Conservation (phyloP, 2,113 vertebrate species). For the Gracilinanus agilis region DNA sequence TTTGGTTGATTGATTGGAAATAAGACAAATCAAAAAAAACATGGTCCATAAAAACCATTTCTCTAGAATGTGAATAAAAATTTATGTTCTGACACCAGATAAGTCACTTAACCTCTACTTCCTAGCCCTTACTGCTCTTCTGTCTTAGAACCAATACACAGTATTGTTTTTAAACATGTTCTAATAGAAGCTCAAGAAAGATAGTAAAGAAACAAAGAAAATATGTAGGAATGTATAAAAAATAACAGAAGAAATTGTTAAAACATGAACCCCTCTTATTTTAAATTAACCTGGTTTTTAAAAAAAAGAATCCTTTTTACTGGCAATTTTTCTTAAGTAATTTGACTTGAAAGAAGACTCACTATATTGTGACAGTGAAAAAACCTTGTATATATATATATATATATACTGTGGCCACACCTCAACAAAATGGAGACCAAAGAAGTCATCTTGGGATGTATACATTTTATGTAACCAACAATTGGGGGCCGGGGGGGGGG, state of each 20-base stretch:
- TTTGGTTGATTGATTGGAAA: not conserved
- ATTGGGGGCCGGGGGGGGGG: not conserved
- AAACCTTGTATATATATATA: no score
- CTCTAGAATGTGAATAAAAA: not conserved
- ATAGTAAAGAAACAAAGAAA: not conserved
- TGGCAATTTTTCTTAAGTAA: not conserved
- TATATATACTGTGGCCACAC: not conserved
- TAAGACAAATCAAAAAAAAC: not conserved
- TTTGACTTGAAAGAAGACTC: conserved; percentile 11
- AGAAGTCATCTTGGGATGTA: not conserved
- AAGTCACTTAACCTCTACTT: no score
- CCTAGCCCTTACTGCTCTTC: no score
- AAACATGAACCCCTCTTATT: not conserved
- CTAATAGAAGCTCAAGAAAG: not conserved
- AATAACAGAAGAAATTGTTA: not conserved
- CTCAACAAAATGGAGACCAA: not conserved
- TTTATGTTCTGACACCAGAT: not conserved
- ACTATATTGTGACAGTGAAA: not conserved
- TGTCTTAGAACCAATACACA: no score
- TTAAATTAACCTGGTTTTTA: not conserved
- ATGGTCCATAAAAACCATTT: not conserved
- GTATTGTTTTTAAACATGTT: not conserved
- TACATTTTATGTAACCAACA: not conserved
- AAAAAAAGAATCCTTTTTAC: not conserved
- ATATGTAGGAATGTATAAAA: not conserved